A percentile compares a stretch with the other conserved stretches of the same genome.
phyloP scores from a whole-genome alignment of 2,888 invertebrate genomes.

The Cheilosia urbana region DNA sequence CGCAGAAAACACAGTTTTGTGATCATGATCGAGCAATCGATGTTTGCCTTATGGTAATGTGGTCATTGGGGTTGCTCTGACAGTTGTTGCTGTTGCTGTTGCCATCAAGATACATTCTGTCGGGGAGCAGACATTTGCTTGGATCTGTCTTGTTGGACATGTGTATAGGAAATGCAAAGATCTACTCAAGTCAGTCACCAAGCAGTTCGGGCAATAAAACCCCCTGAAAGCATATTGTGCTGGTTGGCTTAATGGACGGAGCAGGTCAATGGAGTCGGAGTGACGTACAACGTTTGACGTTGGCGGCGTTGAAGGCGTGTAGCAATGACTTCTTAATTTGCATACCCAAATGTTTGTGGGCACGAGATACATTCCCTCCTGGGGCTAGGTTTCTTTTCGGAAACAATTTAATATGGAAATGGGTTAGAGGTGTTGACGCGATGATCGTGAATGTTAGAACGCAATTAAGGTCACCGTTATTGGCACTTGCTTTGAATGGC shows the following conservation, averaged over 20 bases:
- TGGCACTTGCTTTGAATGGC: conserved; percentile 32
- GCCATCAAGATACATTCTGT: conserved; percentile 55
- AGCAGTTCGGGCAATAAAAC: conserved; percentile 18
- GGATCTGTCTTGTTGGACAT: conserved; percentile 63
- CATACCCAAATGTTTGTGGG: conserved; percentile 48
- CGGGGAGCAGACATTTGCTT: conserved; percentile 45
- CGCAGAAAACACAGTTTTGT: conserved; percentile 42
- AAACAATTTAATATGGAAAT: conserved; percentile 34
- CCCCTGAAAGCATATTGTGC: conserved; percentile 41
- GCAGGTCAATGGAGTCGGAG: conserved; percentile 54
- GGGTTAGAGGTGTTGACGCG: conserved; percentile 49
- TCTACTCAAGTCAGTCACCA: conserved; percentile 39
- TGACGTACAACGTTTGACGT: conserved; percentile 62
- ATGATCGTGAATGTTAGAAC: conserved; percentile 30
- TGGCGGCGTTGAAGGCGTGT: conserved; percentile 58
- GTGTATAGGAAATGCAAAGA: conserved; percentile 60
- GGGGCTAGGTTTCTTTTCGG: not conserved
- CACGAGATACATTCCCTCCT: conserved; percentile 30
- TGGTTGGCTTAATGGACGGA: conserved; percentile 45
- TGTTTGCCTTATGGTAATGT: conserved; percentile 72
- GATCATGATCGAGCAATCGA: conserved; percentile 73
- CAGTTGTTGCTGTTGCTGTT: conserved; percentile 45
- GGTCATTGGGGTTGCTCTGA: conserved; percentile 55
- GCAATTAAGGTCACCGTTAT: conserved; percentile 57
- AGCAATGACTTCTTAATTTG: conserved; percentile 66